These are phyloP conservation scores for Zele albiditarsus DNA, from an alignment of 2,888 invertebrate species.

Conservation along the genomic window DNA sequence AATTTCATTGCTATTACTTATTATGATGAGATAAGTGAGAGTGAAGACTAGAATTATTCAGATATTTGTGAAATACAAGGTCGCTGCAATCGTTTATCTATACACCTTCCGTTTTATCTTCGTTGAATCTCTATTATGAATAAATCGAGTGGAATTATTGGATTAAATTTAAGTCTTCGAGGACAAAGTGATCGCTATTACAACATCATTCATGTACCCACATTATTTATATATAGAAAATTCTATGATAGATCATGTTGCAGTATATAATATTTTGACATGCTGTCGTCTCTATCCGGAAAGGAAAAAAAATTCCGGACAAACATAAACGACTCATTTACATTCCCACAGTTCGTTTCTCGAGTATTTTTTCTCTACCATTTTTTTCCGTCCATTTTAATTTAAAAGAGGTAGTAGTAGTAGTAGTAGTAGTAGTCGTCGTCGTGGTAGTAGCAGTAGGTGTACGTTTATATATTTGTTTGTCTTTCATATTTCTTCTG, in stretches of 20 bases:
- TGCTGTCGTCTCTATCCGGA: background rate
- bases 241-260: background rate
- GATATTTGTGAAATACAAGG: background rate
- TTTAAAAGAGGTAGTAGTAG: background rate
- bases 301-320: background rate
- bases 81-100: background rate
- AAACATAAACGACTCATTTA: slow-evolving; percentile 3
- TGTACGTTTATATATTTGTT: slow-evolving; percentile 3
- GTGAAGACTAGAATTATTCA: background rate
- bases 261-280: background rate
- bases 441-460: background rate
- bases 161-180: slow-evolving; percentile 1
- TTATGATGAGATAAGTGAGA: background rate
- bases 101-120: background rate
- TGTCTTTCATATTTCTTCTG: slow-evolving; percentile 7
- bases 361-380: background rate
- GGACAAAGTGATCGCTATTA: background rate
- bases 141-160: background rate
- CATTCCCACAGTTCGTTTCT: background rate
- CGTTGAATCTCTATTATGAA: background rate
- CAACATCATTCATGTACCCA: background rate
- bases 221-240: background rate
- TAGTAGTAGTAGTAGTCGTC: background rate
- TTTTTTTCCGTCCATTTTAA: background rate
- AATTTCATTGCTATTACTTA: background rate